Evolutionary conservation across 2,888 invertebrate species (phyloP).

Genomic region (Campopleginae sp.): DNA sequence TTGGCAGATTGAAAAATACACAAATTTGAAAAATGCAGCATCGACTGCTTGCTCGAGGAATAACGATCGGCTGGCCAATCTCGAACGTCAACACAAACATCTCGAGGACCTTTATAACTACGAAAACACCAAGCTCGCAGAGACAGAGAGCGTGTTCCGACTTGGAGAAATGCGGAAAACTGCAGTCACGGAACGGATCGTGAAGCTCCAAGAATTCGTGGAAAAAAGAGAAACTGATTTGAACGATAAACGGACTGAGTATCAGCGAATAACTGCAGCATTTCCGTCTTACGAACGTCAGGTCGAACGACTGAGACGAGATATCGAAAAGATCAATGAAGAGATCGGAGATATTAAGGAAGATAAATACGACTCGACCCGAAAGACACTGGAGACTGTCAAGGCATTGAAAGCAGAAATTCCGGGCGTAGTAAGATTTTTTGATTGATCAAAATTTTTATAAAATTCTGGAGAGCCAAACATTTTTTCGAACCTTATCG

Average conservation of each 20-base stretch:
- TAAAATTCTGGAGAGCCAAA: not conserved
- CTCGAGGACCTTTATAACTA: conserved; percentile 97
- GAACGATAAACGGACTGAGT: conserved; percentile 91
- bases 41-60: conserved; percentile 94
- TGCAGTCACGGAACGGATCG: conserved; percentile 94
- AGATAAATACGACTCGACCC: conserved; percentile 94
- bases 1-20: conserved; percentile 92
- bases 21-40: conserved; percentile 95
- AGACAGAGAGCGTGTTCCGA: conserved; percentile 92
- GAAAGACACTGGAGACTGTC: conserved; percentile 97
- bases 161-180: conserved; percentile 95
- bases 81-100: conserved; percentile 96
- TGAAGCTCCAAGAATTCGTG: conserved; percentile 95
- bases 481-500: not conserved
- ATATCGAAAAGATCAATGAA: conserved; percentile 92
- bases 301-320: conserved; percentile 91
- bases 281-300: conserved; percentile 92
- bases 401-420: conserved; percentile 96
- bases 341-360: conserved; percentile 96
- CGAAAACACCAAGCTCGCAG: conserved; percentile 92
- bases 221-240: conserved; percentile 92
- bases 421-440: conserved; percentile 91
- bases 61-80: conserved; percentile 94
- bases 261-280: conserved; percentile 91
- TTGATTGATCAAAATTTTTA: not conserved